Percentiles rank a stretch among this genome's conserved stretches.
phyloP scores from a whole-genome alignment of 2,113 vertebrate genomes.

The Nycticryphes semicollaris region DNA sequence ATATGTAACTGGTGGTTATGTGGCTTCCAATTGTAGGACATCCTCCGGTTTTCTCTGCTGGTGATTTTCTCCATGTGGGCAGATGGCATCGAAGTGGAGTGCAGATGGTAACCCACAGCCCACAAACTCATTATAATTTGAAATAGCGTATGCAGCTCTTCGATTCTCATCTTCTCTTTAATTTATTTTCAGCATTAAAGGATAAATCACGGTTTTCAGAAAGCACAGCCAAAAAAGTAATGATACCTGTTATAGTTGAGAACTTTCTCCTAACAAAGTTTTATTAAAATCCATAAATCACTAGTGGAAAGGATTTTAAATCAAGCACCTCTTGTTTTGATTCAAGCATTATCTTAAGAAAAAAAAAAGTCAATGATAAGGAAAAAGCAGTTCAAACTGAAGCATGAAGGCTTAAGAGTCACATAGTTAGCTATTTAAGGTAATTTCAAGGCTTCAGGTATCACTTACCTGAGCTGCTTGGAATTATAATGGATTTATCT shows the following conservation, averaged over 20 bases:
- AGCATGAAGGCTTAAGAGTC: background rate
- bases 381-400: background rate
- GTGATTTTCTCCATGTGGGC: constrained; percentile 33
- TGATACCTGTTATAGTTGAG: constrained; percentile 10
- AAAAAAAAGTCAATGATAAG: background rate
- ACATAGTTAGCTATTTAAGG: background rate
- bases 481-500: constrained; percentile 24
- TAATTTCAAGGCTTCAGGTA: constrained; percentile 1
- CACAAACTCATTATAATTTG: background rate
- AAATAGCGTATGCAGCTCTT: background rate
- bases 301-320: background rate
- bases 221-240: constrained; percentile 27
- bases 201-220: constrained; percentile 15
- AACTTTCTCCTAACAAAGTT: constrained; percentile 15
- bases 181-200: constrained; percentile 47
- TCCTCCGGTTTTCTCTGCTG: background rate
- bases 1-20: constrained; percentile 4
- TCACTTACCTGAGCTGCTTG: constrained; percentile 34
- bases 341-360: background rate
- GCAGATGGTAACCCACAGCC: constrained; percentile 48
- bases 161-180: background rate
- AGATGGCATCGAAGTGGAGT: constrained; percentile 60
- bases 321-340: background rate
- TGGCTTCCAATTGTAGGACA: constrained; percentile 38
- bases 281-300: background rate